A percentile compares a stretch with the other conserved stretches of the same genome.
Conservation (phyloP, 1,140 invertebrate species). For the Lordiphosa clarofinis region DNA sequence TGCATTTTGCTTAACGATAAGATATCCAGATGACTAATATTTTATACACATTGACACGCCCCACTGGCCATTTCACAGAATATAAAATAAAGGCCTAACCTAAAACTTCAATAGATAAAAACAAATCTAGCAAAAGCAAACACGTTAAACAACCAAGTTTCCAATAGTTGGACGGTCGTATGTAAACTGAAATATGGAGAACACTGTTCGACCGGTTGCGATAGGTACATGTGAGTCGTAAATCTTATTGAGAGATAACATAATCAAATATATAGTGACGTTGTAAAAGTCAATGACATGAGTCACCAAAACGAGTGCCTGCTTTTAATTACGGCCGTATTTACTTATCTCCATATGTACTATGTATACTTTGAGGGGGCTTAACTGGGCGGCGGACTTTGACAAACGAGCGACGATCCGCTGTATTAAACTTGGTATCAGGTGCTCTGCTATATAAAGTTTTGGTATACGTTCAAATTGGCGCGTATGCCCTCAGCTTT, state of each 20-base stretch:
- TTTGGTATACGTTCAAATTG: slow-evolving; percentile 28
- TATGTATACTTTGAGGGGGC: slow-evolving; percentile 12
- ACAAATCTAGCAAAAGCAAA: neutral
- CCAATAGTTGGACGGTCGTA: neutral
- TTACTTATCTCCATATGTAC: slow-evolving; percentile 8
- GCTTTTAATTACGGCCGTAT: no score
- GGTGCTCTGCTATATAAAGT: slow-evolving; percentile 11
- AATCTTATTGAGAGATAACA: no score
- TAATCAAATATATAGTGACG: no score
- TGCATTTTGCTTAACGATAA: no score
- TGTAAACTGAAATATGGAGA: no score
- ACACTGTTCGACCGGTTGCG: no score
- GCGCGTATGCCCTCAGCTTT: slow-evolving; percentile 21
- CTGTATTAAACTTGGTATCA: slow-evolving; percentile 23
- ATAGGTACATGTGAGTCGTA: no score
- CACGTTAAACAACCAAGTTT: slow-evolving; percentile 15
- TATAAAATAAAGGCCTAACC: neutral
- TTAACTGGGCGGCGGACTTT: slow-evolving; percentile 27
- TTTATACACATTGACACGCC: slow-evolving; percentile 2
- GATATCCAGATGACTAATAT: no score
- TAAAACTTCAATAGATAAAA: slow-evolving; percentile 25
- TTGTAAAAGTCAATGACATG: no score
- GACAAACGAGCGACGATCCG: slow-evolving; percentile 26
- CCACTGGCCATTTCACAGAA: slow-evolving; percentile 8
- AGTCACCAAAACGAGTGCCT: no score